Percentiles rank a stretch among this genome's conserved stretches.
phyloP scores from a whole-genome alignment of 2,888 invertebrate genomes.

The Horisme vitalbata region DNA sequence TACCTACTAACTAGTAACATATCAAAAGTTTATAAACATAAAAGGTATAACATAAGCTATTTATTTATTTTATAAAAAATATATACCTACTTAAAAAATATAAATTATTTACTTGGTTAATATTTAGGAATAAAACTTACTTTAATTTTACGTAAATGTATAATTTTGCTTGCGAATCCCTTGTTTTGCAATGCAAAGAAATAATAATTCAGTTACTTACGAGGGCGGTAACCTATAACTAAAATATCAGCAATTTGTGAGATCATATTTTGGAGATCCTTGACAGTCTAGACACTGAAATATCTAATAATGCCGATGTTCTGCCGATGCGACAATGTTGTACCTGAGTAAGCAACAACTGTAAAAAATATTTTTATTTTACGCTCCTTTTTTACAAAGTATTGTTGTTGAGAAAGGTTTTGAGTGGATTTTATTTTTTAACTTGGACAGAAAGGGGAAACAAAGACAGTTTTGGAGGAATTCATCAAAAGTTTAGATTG shows the following conservation, averaged over 20 bases:
- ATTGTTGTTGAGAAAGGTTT: conserved; percentile 52
- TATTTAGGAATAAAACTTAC: too few species aligned
- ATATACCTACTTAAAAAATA: too few species aligned
- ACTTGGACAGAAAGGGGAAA: conserved; percentile 72
- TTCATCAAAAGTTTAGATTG: conserved; percentile 81
- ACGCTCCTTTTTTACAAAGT: conserved; percentile 48
- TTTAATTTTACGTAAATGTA: too few species aligned
- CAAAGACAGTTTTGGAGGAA: conserved; percentile 74
- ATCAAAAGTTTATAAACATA: too few species aligned
- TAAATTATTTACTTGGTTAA: too few species aligned
- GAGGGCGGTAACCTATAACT: not conserved
- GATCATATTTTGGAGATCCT: conserved; percentile 17
- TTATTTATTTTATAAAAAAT: too few species aligned
- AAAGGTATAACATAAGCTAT: too few species aligned
- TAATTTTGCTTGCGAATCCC: too few species aligned
- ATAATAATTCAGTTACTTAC: too few species aligned
- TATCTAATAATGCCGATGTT: conserved; percentile 27
- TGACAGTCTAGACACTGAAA: conserved; percentile 30
- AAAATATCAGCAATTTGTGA: conserved; percentile 12
- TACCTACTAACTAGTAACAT: too few species aligned
- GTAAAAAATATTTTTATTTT: conserved; percentile 33
- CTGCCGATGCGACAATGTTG: conserved; percentile 17
- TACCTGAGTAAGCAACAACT: conserved; percentile 22
- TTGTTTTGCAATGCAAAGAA: too few species aligned
- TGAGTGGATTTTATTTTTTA: conserved; percentile 69